These are phyloP conservation scores for Pithys albifrons DNA, from an alignment of 2,113 vertebrate species.

Conservation along the genomic window DNA sequence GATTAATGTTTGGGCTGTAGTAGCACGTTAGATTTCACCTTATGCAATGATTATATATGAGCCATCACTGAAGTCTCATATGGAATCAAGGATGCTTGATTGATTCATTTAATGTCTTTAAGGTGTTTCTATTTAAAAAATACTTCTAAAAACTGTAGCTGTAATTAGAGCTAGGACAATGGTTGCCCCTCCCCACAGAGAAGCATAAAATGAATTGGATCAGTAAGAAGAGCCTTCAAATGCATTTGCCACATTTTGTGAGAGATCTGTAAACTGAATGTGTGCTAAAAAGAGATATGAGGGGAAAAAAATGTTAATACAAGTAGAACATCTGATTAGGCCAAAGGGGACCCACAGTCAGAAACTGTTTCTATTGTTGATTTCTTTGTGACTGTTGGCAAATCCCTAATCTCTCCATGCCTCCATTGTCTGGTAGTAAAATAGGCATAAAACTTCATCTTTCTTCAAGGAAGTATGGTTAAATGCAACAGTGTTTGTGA, in stretches of 20 bases:
- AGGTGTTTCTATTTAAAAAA: slow-evolving; percentile 27
- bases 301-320: neutral
- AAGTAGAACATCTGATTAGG: neutral
- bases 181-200: neutral
- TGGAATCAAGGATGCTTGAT: neutral
- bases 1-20: slow-evolving; percentile 30
- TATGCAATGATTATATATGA: slow-evolving; percentile 9
- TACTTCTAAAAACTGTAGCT: neutral
- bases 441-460: neutral
- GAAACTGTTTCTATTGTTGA: neutral
- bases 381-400: neutral
- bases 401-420: neutral
- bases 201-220: neutral
- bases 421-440: neutral
- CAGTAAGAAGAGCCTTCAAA: neutral
- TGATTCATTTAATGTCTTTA: neutral
- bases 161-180: neutral
- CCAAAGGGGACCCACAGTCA: neutral
- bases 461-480: neutral
- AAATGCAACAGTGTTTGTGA: neutral
- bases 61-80: neutral
- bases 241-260: neutral
- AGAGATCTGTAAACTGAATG: neutral
- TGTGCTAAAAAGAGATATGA: neutral
- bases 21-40: neutral